Evolutionary conservation across 2,888 invertebrate species (phyloP).

Genomic region (Ryuthela nishihirai): DNA sequence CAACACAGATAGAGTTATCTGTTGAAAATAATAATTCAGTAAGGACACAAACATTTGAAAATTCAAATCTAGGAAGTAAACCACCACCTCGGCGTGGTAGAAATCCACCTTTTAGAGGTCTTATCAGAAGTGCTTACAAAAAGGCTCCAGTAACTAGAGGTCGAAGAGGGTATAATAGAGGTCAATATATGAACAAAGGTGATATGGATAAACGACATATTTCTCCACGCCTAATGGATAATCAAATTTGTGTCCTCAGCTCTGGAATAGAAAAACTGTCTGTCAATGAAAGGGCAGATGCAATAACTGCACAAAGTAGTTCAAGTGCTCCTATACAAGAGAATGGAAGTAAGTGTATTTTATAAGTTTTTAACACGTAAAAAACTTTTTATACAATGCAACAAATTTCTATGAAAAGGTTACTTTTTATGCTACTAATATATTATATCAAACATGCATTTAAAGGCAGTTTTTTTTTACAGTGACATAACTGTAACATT

Average conservation of each 20-base stretch:
- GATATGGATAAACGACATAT: constrained; percentile 17
- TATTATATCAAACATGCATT: no score
- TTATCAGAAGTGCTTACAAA: background rate
- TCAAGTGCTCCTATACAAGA: no score
- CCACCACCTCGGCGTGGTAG: constrained; percentile 13
- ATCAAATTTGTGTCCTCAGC: constrained; percentile 12
- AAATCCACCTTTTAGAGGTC: constrained; percentile 3
- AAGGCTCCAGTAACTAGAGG: constrained; percentile 5
- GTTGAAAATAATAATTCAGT: constrained; percentile 21
- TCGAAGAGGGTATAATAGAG: constrained; percentile 16
- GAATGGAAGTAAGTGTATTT: no score
- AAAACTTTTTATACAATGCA: no score
- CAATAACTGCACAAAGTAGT: no score
- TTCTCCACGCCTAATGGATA: constrained; percentile 24
- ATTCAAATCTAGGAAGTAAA: constrained; percentile 19
- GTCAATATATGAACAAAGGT: constrained; percentile 12
- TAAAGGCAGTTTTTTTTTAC: no score
- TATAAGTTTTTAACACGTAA: no score
- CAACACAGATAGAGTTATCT: background rate
- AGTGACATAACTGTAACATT: no score
- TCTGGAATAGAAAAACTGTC: constrained; percentile 21
- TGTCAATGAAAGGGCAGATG: constrained; percentile 1
- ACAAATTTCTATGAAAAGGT: no score
- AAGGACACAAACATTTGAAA: constrained; percentile 39
- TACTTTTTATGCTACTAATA: no score